Conservation (phyloP, 2,113 vertebrate genomes). For the Jacana jacana region DNA sequence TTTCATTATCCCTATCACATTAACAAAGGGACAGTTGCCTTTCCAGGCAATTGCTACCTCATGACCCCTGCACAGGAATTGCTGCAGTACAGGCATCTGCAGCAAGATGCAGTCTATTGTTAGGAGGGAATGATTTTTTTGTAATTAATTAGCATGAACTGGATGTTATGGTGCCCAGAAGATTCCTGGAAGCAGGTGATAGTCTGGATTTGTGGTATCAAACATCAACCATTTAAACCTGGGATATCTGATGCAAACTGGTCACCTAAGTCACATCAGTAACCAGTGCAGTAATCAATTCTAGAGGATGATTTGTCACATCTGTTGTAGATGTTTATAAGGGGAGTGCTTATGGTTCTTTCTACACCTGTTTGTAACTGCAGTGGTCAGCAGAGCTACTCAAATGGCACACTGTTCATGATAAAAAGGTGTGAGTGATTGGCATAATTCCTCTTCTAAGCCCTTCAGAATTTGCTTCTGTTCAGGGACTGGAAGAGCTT, state of each 20-base stretch:
- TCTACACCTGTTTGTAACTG: neutral
- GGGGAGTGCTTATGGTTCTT: neutral
- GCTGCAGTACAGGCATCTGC: neutral
- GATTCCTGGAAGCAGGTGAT: neutral
- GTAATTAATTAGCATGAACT: neutral
- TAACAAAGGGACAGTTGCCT: neutral
- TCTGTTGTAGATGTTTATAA: neutral
- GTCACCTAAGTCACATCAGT: neutral
- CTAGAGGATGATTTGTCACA: neutral
- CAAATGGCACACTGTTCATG: neutral
- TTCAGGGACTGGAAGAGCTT: neutral
- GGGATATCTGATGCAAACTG: neutral
- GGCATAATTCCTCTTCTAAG: neutral
- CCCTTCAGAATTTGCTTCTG: neutral
- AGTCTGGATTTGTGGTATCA: neutral
- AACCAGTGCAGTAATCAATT: neutral
- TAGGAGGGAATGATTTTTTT: neutral
- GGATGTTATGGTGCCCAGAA: neutral
- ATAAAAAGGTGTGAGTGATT: neutral
- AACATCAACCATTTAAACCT: neutral
- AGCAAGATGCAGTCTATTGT: neutral
- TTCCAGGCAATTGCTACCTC: neutral
- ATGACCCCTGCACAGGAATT: neutral
- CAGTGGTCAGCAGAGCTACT: neutral
- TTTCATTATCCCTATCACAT: slow-evolving; percentile 25